phyloP scores from a whole-genome alignment of 2,113 vertebrate genomes.

The Fulica atra region DNA sequence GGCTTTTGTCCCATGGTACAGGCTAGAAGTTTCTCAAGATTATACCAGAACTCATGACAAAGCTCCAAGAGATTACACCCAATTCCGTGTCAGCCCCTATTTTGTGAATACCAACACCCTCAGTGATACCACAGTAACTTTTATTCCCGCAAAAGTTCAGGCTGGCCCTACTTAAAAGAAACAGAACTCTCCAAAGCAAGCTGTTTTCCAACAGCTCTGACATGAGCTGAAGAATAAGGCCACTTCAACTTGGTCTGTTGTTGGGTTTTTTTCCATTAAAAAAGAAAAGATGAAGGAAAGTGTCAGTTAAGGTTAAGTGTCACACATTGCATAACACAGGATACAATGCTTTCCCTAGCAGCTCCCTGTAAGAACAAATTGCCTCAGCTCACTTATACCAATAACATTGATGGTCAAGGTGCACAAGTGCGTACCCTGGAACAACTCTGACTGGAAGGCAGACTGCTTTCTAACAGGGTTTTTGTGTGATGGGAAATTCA shows the following conservation, averaged over 20 bases:
- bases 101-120: not conserved
- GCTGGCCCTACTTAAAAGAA: not conserved
- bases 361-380: not conserved
- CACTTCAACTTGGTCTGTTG: not conserved
- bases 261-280: not conserved
- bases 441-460: not conserved
- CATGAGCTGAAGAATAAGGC: constrained; percentile 1
- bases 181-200: not conserved
- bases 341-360: not conserved
- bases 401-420: not conserved
- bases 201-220: not conserved
- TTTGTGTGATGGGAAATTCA: not conserved
- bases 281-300: not conserved
- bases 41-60: not conserved
- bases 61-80: not conserved
- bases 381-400: not conserved
- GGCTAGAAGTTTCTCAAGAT: not conserved
- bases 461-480: not conserved
- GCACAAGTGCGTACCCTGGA: not conserved
- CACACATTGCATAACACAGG: not conserved
- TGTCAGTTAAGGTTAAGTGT: not conserved
- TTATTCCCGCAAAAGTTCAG: not conserved
- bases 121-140: not conserved
- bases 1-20: not conserved
- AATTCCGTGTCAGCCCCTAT: not conserved